Percentiles rank a stretch among this genome's conserved stretches.
Conservation (phyloP, 2,797 vertebrate genomes). For the Acrossocheilus wenchowensis region DNA sequence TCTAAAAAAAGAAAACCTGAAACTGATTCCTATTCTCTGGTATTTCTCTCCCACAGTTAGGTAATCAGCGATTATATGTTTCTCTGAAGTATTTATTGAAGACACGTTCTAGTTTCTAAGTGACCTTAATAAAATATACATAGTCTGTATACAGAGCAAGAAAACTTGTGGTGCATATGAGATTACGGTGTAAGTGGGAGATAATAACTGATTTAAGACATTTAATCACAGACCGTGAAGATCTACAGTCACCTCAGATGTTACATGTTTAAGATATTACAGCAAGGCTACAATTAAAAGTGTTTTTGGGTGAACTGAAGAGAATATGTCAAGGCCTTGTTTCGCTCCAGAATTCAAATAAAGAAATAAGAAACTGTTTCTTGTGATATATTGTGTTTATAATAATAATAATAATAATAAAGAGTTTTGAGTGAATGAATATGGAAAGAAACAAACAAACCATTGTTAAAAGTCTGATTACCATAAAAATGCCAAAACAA, state of each 20-base stretch:
- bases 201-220: slow-evolving; percentile 18
- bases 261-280: background rate
- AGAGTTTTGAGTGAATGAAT: too few relatives aligned
- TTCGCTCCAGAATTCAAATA: background rate
- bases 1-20: background rate
- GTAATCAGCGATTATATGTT: slow-evolving; percentile 8
- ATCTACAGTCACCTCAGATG: slow-evolving; percentile 1
- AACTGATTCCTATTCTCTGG: slow-evolving; percentile 2
- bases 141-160: slow-evolving; percentile 6
- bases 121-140: slow-evolving; percentile 13
- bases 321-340: background rate
- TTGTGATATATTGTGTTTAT: background rate
- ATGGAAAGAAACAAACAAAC: too few relatives aligned
- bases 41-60: background rate
- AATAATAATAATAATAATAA: background rate
- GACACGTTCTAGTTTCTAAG: background rate
- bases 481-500: too few relatives aligned
- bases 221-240: slow-evolving; percentile 40
- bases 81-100: background rate
- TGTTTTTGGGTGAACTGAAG: background rate
- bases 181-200: slow-evolving; percentile 8
- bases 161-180: background rate
- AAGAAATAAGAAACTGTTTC: background rate
- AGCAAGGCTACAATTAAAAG: too few relatives aligned
- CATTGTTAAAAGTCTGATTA: too few relatives aligned